A percentile compares a stretch with the other conserved stretches of the same genome.
Conservation (phyloP, 2,888 invertebrate species). For the Tanypteryx hageni region DNA sequence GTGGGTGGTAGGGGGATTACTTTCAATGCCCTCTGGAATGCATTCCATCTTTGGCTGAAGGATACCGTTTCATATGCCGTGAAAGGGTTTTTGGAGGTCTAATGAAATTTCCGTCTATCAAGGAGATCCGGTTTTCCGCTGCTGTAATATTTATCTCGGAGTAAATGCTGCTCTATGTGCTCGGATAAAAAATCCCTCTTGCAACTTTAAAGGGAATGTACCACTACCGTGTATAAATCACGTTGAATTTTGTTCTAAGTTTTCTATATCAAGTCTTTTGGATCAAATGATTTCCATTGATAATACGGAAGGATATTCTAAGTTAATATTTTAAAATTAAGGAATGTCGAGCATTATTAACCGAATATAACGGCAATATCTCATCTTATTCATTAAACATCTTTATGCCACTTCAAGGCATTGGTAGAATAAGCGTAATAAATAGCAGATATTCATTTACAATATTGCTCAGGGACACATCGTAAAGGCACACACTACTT, state of each 20-base stretch:
- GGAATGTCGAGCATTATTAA: no score
- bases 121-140: background rate
- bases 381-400: no score
- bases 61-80: constrained; percentile 3
- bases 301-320: no score
- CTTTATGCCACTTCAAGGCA: no score
- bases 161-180: background rate
- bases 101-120: constrained; percentile 32
- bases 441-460: no score
- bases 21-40: background rate
- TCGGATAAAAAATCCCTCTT: background rate
- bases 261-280: no score
- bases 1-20: background rate
- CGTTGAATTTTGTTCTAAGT: background rate
- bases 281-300: no score
- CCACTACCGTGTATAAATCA: background rate
- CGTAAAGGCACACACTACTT: no score
- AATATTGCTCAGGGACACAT: no score
- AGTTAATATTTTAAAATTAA: no score
- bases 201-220: constrained; percentile 2
- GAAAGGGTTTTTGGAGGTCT: background rate
- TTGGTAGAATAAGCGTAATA: no score
- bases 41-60: constrained; percentile 15
- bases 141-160: background rate
- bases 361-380: no score